Conservation (phyloP, 2,113 vertebrate genomes). For the Myanophis thanlyinensis region DNA sequence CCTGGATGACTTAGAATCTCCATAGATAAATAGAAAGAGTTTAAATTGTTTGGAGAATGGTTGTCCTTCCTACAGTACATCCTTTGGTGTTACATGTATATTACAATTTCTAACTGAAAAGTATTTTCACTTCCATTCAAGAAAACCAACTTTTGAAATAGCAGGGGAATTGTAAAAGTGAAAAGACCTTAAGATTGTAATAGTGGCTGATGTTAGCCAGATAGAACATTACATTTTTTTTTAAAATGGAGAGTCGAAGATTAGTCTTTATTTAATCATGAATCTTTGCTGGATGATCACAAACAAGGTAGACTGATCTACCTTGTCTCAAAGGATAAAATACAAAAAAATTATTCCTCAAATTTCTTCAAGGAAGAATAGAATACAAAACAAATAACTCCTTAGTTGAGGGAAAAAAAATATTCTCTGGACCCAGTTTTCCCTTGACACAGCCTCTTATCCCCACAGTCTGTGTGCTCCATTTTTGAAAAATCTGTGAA, state of each 20-base stretch:
- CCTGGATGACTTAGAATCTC: too few relatives aligned
- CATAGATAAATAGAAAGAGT: neutral
- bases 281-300: neutral
- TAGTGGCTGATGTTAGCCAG: neutral
- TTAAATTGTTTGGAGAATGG: neutral
- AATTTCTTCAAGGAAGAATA: neutral
- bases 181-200: neutral
- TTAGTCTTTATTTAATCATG: neutral
- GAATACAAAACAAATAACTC: neutral
- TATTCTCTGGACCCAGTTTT: neutral
- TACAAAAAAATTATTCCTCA: neutral
- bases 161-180: neutral
- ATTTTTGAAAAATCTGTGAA: conserved; percentile 99
- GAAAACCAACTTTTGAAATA: neutral
- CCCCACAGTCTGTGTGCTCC: conserved; percentile 88
- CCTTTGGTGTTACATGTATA: neutral
- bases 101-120: neutral
- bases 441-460: conserved; percentile 26
- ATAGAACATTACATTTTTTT: neutral
- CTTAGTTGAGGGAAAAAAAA: neutral
- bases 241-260: neutral
- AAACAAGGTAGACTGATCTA: neutral
- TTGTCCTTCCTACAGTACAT: neutral
- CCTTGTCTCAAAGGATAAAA: neutral
- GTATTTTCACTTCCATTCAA: neutral